A percentile compares a stretch with the other conserved stretches of the same genome.
These are phyloP conservation scores for Otus scops DNA, from an alignment of 2,797 vertebrate genomes.

Conservation along the genomic window DNA sequence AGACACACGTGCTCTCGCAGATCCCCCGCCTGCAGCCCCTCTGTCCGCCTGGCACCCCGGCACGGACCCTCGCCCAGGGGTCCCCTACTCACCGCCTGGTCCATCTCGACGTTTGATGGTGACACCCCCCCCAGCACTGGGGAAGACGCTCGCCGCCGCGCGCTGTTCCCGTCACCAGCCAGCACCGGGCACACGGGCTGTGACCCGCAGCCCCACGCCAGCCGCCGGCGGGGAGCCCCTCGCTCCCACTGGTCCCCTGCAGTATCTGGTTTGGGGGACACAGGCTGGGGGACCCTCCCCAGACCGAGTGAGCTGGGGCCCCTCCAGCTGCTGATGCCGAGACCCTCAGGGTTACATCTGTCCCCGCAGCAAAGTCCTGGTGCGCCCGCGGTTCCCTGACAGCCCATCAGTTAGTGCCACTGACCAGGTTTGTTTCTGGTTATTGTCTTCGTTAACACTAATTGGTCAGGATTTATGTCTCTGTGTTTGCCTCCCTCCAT, in stretches of 20 bases:
- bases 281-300: background rate
- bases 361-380: background rate
- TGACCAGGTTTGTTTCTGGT: background rate
- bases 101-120: background rate
- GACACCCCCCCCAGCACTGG: no score
- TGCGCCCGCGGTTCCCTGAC: background rate
- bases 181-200: background rate
- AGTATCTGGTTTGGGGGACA: background rate
- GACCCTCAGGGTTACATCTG: background rate
- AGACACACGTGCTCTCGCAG: fast-evolving
- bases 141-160: background rate
- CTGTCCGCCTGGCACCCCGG: background rate
- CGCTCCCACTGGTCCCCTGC: background rate
- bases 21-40: fast-evolving
- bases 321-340: background rate
- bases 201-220: background rate
- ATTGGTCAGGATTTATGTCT: background rate
- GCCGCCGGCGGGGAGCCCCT: fast-evolving
- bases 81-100: background rate
- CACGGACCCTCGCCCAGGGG: background rate
- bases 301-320: background rate
- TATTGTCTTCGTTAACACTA: background rate
- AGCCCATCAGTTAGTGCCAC: background rate
- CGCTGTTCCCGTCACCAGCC: background rate
- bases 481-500: background rate